Base-by-base conservation (phyloP, 2,113 vertebrate species). In the Cyprinodon tularosa region DNA sequence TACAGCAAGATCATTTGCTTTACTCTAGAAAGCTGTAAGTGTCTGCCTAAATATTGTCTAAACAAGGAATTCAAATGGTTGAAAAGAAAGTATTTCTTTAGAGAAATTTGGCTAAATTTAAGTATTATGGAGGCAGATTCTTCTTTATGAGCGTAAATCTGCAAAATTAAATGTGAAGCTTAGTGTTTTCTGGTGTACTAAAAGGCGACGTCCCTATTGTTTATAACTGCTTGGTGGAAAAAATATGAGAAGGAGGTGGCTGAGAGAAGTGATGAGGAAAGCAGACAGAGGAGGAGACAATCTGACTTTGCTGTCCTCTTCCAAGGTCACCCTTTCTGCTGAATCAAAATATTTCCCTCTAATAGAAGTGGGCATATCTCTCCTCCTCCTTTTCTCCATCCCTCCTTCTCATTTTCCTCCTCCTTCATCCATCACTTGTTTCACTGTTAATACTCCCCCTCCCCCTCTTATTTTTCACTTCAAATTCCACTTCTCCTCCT, bases 311-410 rank as follows among this genome's bases (percentile, higher is more conserved):
- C 93, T 84, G 87, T 84, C 77, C 71, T 78, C 74, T 59, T 85
- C 50, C 93, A 94, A 94, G 94, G 94, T 94, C 93, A 91, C 69
- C 83, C 80, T 77, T 92, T 91, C 86, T 93, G 91, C 91, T 93
- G 91, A 94, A 93, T 91, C 82, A 91, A 90, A 29, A 87, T 72
- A 74, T 92, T 89, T 90, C 70, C 73, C 74, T 71, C 85, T 89
- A 81, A 78, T 83, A 88, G 84, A 86, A 89, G 77, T 84, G 74
- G 68, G 74, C 77, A 81, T 81, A 77, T 71, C 71, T 75, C 79
- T 83, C 85, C 62, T 66, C 66, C 78, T 81, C 84, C 66, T 60
- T 60, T 71, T 20, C 65, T 83, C 71, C 77, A 76, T 77, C 85
- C 72, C 73, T 82, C 76, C 80, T 68, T 79, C 78, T 76, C 72